Base-by-base conservation (phyloP, 2,113 vertebrate genomes). In the Aramus guarauna region DNA sequence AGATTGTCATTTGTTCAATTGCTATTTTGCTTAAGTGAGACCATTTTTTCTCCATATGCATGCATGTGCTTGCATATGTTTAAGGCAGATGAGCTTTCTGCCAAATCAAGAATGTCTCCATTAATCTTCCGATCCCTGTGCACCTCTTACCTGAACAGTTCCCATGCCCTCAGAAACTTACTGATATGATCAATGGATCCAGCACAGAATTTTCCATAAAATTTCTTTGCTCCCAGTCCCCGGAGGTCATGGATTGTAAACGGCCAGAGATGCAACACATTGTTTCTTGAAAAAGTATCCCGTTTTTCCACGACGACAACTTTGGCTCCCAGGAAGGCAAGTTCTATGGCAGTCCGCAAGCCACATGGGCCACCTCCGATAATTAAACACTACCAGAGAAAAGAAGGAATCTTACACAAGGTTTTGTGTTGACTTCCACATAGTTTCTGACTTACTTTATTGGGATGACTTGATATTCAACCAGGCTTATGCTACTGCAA, bases 141-240 rank as follows among this genome's bases (percentile, higher is more conserved):
- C 24, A 22, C 21, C 59, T n/a, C 34, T 74, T 30, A 66, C 2
- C 32, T 2, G 1, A 92, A 55, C 11, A 59, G n/a, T 9, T 7
- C 22, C 53, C 41, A 10, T 1, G 17, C 36, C 48, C 36, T 77
- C 41, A n/a, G 39, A 55, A 77, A 99, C 99, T 99, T 97, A 99
- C 99, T 99, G 97, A 99, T 99, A 87, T 99, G 99, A 97, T 99
- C 99, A 36, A 99, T 99, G 84, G 99, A 99, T 59, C 99, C 99
- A 0, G 99, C 99, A 39, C 99, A 99, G 98, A 99, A 99, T 96
- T 99, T 99, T 21, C 99, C 99, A 3, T 99, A 99, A 94, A 99
- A 99, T 94, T 99, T 99, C 98, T 99, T 99, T 69, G 99, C 99
- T 74, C 99, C 99, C 26, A 99, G 98, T 56, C 98, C 98, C 29